phyloP scores from a whole-genome alignment of 2,888 invertebrate species.

The Allophyes oxyacanthae region DNA sequence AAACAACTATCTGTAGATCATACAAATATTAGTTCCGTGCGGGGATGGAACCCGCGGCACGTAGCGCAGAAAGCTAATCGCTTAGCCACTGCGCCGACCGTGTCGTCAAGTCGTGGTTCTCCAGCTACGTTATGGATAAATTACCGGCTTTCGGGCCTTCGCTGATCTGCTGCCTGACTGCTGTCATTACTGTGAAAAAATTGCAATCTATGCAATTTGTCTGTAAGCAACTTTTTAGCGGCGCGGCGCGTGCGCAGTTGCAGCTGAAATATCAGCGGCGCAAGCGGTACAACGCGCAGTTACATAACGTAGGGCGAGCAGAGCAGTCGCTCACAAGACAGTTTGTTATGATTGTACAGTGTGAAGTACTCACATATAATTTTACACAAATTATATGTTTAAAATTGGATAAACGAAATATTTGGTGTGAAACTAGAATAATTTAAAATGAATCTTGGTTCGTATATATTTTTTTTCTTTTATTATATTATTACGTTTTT shows the following conservation, averaged over 20 bases:
- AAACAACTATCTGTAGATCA: no score
- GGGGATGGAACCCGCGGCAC: no score
- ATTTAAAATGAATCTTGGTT: conserved; percentile 43
- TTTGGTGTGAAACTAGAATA: conserved; percentile 27
- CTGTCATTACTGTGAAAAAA: no score
- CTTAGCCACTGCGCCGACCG: no score
- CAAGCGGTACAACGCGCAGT: conserved; percentile 61
- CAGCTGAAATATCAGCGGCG: conserved; percentile 52
- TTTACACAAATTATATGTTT: conserved; percentile 6
- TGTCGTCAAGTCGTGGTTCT: no score
- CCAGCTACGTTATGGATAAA: no score
- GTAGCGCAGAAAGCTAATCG: no score
- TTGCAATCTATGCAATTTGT: conserved; percentile 9
- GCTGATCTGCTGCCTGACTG: no score
- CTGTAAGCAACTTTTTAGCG: conserved; percentile 35
- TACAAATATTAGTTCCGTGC: no score
- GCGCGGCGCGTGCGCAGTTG: conserved; percentile 38
- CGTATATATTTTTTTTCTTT: conserved; percentile 34
- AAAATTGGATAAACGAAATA: conserved; percentile 7
- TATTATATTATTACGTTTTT: neutral
- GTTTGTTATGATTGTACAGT: conserved; percentile 11
- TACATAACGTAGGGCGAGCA: conserved; percentile 69
- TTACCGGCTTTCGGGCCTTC: no score
- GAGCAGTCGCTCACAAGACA: conserved; percentile 56
- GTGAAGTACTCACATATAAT: conserved; percentile 24